These are phyloP conservation scores for Anhinga anhinga DNA, from an alignment of 2,113 vertebrate genomes.

Conservation along the genomic window DNA sequence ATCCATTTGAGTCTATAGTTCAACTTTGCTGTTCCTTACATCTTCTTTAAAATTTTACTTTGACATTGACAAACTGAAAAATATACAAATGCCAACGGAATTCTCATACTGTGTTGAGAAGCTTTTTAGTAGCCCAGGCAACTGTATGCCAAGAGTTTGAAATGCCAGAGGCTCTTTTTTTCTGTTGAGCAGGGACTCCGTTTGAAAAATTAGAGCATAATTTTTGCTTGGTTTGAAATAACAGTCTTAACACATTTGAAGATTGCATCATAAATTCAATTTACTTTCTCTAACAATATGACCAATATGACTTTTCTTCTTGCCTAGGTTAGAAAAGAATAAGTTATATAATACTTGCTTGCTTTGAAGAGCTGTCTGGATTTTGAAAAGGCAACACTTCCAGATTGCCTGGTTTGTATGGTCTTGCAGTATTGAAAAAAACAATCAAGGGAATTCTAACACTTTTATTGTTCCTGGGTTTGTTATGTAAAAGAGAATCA, in stretches of 20 bases:
- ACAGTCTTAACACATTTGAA: not conserved
- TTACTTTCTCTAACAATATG: not conserved
- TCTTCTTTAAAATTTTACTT: slow-evolving; percentile 5
- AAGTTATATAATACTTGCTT: not conserved
- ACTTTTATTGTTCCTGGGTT: not conserved
- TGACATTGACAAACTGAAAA: not conserved
- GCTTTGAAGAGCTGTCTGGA: not conserved
- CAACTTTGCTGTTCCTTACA: not conserved
- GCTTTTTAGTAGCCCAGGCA: not conserved
- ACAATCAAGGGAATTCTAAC: not conserved
- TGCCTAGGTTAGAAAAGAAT: not conserved
- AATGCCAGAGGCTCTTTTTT: not conserved
- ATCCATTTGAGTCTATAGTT: not conserved
- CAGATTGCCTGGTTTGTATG: not conserved
- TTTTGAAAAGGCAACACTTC: not conserved
- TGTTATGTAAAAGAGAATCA: not conserved
- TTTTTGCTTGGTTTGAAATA: not conserved
- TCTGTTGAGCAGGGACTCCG: not conserved
- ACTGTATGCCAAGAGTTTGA: not conserved
- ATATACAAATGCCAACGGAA: not conserved
- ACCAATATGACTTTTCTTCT: not conserved
- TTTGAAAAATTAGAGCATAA: not conserved
- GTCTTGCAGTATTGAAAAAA: not conserved
- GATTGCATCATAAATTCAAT: not conserved
- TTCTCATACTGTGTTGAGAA: not conserved